Percentiles rank a stretch among this genome's conserved stretches.
These are phyloP conservation scores for Galerucella pusilla DNA, from an alignment of 2,888 invertebrate species.

Conservation along the genomic window DNA sequence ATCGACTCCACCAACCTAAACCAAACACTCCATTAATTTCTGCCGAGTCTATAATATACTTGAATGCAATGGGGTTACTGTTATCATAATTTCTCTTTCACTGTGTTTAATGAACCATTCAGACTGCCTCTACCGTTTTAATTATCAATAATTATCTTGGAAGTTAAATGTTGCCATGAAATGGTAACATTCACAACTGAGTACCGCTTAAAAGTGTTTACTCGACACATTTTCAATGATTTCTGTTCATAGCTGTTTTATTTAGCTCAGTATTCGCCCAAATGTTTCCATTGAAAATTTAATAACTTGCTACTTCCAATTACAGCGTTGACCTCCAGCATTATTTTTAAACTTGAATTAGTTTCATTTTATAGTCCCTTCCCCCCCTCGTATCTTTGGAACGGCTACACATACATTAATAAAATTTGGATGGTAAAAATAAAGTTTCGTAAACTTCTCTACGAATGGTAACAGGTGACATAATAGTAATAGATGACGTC, in stretches of 20 bases:
- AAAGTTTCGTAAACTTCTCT: no score
- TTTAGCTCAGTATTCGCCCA: background rate
- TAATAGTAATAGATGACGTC: no score
- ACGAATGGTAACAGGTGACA: no score
- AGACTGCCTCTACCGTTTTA: slow-evolving; percentile 24
- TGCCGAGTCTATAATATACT: slow-evolving; percentile 31
- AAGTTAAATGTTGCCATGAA: slow-evolving; percentile 27
- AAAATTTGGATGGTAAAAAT: no score
- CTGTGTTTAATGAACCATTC: slow-evolving; percentile 35
- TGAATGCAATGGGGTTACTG: slow-evolving; percentile 33
- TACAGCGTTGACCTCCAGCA: no score
- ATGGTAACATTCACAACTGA: slow-evolving; percentile 1
- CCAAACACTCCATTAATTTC: slow-evolving; percentile 33
- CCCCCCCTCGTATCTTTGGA: no score
- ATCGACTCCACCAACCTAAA: slow-evolving; percentile 25
- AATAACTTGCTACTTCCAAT: background rate
- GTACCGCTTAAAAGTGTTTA: slow-evolving; percentile 6
- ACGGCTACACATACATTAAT: no score
- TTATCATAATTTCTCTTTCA: slow-evolving; percentile 32
- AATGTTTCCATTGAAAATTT: background rate
- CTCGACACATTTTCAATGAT: background rate
- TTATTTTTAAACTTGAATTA: no score
- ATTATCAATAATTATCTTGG: slow-evolving; percentile 32
- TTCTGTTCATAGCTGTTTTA: background rate
- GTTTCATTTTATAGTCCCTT: no score